These are phyloP conservation scores for Tenualosa thibaudeaui DNA, from an alignment of 2,797 vertebrate species.

Conservation along the genomic window DNA sequence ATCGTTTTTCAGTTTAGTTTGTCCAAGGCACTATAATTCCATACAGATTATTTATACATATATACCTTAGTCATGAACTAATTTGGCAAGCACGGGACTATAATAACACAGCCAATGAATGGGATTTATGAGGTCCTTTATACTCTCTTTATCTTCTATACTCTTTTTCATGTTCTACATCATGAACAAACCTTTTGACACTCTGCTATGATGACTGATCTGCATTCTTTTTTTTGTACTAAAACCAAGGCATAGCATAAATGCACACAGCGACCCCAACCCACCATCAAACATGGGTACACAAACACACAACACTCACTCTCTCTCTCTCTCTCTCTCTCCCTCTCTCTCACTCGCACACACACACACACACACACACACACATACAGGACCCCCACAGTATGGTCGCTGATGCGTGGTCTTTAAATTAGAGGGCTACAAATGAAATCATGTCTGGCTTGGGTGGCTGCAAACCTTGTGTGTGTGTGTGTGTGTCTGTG, in stretches of 20 bases:
- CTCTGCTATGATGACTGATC: background rate
- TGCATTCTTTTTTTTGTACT: background rate
- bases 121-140: background rate
- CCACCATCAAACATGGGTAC: constrained; percentile 25
- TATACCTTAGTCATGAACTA: background rate
- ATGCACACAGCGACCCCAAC: background rate
- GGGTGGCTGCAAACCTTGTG: constrained; percentile 70
- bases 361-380: constrained; percentile 3
- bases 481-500: constrained; percentile 41
- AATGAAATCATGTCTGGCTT: constrained; percentile 77
- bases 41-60: background rate
- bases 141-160: background rate
- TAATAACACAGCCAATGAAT: background rate
- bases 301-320: no score
- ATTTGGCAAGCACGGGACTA: background rate
- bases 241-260: background rate
- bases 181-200: background rate
- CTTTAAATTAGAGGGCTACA: constrained; percentile 62
- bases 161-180: background rate
- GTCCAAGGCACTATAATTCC: no score
- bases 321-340: no score
- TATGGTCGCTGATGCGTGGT: constrained; percentile 67
- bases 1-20: no score
- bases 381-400: constrained; percentile 4
- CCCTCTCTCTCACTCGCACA: background rate